Percentiles rank a stretch among this genome's conserved stretches.
Conservation (phyloP, 1,140 invertebrate species). For the Zelostemma sp. region DNA sequence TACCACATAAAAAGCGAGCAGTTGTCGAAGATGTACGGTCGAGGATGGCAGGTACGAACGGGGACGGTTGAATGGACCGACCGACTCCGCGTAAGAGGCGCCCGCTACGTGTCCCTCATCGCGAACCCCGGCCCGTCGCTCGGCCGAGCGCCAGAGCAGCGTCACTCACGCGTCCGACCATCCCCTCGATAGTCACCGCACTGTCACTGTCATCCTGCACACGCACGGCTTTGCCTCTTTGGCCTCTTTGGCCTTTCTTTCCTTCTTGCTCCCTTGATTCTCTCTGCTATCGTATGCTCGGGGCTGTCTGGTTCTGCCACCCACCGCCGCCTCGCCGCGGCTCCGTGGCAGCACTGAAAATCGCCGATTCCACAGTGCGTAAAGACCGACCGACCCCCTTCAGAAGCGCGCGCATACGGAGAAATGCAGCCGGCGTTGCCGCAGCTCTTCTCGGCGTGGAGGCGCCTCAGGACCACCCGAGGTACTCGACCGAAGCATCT, state of each 20-base stretch:
- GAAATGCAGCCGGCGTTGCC: slow-evolving; percentile 40
- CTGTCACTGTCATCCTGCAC: slow-evolving; percentile 47
- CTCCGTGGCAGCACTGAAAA: slow-evolving; percentile 46
- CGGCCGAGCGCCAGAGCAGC: slow-evolving; percentile 15
- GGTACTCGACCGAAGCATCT: too few species aligned
- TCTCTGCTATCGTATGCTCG: too few species aligned
- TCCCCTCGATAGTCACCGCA: slow-evolving; percentile 41
- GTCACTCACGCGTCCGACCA: slow-evolving; percentile 18
- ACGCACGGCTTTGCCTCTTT: slow-evolving; percentile 5
- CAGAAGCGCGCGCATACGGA: slow-evolving; percentile 42
- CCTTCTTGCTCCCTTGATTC: background rate
- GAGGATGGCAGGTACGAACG: slow-evolving; percentile 37
- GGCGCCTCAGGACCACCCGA: background rate
- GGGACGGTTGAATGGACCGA: slow-evolving; percentile 40
- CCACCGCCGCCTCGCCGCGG: slow-evolving; percentile 40
- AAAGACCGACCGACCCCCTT: slow-evolving; percentile 26
- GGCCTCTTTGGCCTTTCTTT: background rate
- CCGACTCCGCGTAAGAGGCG: slow-evolving; percentile 13
- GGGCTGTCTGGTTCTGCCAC: slow-evolving; percentile 21
- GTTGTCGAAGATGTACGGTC: background rate
- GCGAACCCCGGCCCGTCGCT: slow-evolving; percentile 6
- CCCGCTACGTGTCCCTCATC: slow-evolving; percentile 29
- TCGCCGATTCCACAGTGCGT: slow-evolving; percentile 43
- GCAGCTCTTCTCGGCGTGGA: background rate
- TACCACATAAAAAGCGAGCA: background rate